Evolutionary conservation across 1,140 invertebrate species (phyloP).

Genomic region (Catajapyx aquilonaris): DNA sequence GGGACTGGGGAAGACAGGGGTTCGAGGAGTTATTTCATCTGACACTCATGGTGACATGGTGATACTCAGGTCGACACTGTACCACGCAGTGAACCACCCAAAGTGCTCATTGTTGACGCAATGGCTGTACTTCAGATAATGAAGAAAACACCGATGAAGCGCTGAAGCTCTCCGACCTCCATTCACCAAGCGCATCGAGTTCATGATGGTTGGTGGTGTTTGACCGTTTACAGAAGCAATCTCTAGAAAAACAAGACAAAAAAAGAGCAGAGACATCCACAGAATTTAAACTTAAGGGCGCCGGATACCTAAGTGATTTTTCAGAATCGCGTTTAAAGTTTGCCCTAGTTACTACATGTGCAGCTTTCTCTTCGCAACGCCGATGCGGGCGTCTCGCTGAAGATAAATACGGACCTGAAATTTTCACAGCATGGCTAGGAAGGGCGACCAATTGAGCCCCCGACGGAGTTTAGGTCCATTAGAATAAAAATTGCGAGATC

Average conservation of each 20-base stretch:
- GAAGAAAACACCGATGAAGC: conserved; percentile 2
- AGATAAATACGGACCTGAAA: too few relatives aligned
- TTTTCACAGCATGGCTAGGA: too few relatives aligned
- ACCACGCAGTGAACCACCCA: neutral
- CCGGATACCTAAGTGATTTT: too few relatives aligned
- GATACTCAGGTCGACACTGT: conserved; percentile 1
- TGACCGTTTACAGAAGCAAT: conserved; percentile 1
- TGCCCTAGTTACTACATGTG: too few relatives aligned
- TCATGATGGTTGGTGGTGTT: neutral
- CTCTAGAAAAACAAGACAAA: neutral
- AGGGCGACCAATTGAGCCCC: too few relatives aligned
- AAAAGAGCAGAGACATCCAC: neutral
- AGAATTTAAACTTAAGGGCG: conserved; percentile 2
- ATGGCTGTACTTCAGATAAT: conserved; percentile 1
- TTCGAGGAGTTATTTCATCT: too few relatives aligned
- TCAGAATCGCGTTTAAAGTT: too few relatives aligned
- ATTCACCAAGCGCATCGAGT: conserved; percentile 1
- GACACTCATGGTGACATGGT: neutral
- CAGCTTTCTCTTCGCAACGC: too few relatives aligned
- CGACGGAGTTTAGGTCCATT: too few relatives aligned
- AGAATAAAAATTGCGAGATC: too few relatives aligned
- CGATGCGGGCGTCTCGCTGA: too few relatives aligned
- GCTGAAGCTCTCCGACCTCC: conserved; percentile 1
- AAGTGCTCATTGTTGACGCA: conserved; percentile 2
- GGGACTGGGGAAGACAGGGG: too few relatives aligned